Evolutionary conservation across 1,140 invertebrate species (phyloP).

Genomic region (Eumeta japonica): DNA sequence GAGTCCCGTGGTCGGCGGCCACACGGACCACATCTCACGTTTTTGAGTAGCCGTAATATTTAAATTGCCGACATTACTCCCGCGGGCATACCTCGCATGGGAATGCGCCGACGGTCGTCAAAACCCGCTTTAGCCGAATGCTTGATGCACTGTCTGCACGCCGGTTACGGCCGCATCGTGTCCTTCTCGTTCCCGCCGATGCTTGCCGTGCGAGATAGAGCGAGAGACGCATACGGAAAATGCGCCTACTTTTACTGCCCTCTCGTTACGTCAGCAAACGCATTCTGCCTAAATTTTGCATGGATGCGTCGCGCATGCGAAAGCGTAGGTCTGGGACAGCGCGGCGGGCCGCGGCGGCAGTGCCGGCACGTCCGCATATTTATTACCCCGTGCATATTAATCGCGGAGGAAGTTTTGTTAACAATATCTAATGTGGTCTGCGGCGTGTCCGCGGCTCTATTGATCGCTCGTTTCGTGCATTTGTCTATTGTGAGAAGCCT

Average conservation of each 20-base stretch:
- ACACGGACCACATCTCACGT: constrained; percentile 52
- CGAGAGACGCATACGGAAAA: constrained; percentile 37
- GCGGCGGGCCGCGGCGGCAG: constrained; percentile 22
- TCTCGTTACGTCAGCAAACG: constrained; percentile 42
- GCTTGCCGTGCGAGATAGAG: constrained; percentile 20
- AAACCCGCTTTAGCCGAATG: constrained; percentile 50
- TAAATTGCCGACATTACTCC: constrained; percentile 52
- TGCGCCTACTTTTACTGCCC: constrained; percentile 38
- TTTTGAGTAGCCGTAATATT: constrained; percentile 54
- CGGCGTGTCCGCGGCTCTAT: constrained; percentile 37
- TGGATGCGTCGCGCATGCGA: constrained; percentile 50
- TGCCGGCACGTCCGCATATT: constrained; percentile 42
- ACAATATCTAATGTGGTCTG: constrained; percentile 54
- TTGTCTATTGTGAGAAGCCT: no score
- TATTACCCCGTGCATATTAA: constrained; percentile 53
- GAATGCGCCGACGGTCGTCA: constrained; percentile 46
- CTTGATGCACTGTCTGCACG: constrained; percentile 35
- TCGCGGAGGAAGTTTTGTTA: constrained; percentile 53
- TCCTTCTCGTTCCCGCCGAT: constrained; percentile 36
- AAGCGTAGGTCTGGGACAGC: constrained; percentile 25
- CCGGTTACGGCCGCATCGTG: constrained; percentile 19
- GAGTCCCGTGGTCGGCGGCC: constrained; percentile 34
- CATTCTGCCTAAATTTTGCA: constrained; percentile 57
- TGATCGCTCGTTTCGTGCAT: constrained; percentile 49
- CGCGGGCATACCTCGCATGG: constrained; percentile 49